Evolutionary conservation across 2,113 vertebrate species (phyloP).

Genomic region (Oryzias woworae): DNA sequence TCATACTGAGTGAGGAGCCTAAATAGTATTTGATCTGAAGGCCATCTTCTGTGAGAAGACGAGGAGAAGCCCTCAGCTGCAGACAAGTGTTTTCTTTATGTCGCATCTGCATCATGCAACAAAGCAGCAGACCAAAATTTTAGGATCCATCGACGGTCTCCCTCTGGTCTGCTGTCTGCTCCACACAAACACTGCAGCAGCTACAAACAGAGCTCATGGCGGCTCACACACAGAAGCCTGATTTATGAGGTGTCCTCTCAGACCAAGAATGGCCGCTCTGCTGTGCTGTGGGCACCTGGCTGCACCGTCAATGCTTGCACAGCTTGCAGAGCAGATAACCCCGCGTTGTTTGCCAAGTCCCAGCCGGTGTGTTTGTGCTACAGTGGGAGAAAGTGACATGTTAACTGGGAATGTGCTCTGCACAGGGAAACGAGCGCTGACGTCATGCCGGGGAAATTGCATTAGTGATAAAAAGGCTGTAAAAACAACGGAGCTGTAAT

Average conservation of each 20-base stretch:
- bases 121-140: too few species aligned
- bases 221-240: background rate
- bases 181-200: background rate
- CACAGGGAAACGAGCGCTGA: constrained; percentile 25
- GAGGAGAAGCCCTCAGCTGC: too few species aligned
- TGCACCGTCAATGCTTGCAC: constrained; percentile 25
- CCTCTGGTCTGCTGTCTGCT: background rate
- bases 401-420: constrained; percentile 51
- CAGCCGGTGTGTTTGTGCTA: constrained; percentile 21
- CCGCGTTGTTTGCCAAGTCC: constrained; percentile 13
- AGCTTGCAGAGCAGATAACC: constrained; percentile 42
- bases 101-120: too few species aligned
- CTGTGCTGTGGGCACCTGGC: constrained; percentile 23
- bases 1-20: too few species aligned
- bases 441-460: constrained; percentile 39
- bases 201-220: too few species aligned
- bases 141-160: too few species aligned
- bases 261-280: constrained; percentile 2
- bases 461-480: constrained; percentile 42
- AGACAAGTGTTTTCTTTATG: too few species aligned
- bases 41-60: too few species aligned
- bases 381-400: constrained; percentile 36
- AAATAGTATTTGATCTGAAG: too few species aligned
- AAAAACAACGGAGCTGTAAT: constrained; percentile 41
- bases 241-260: constrained; percentile 4